phyloP scores from a whole-genome alignment of 2,113 vertebrate species.

The Pimephales promelas region DNA sequence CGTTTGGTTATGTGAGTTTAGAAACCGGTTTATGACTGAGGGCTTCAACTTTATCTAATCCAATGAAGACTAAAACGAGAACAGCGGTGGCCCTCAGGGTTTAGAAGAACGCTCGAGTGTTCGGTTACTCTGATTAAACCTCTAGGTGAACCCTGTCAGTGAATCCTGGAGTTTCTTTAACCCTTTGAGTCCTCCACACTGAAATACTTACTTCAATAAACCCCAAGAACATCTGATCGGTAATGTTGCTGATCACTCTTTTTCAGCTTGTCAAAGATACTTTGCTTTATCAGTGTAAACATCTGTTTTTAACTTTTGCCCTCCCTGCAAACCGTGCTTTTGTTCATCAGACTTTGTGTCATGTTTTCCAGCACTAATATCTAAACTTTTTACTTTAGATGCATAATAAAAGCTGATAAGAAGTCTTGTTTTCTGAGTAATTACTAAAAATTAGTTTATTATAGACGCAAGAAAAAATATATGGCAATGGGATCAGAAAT shows the following conservation, averaged over 20 bases:
- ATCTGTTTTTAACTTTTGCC: not conserved
- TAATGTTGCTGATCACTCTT: too few species aligned
- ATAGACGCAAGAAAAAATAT: not conserved
- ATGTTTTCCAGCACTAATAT: too few species aligned
- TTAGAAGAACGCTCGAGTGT: slow-evolving; percentile 70
- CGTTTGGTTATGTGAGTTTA: slow-evolving; percentile 69
- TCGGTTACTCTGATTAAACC: slow-evolving; percentile 68
- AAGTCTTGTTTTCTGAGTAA: not conserved
- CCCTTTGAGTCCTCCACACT: slow-evolving; percentile 71
- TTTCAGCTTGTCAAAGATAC: not conserved
- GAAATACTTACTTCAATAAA: not conserved
- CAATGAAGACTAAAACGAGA: not conserved
- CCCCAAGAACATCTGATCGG: not conserved
- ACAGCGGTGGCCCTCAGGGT: slow-evolving; percentile 68
- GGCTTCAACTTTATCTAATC: slow-evolving; percentile 52
- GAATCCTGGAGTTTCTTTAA: slow-evolving; percentile 63
- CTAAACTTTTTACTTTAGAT: not conserved
- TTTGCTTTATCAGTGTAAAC: not conserved
- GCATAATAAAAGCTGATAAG: not conserved
- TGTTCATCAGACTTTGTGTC: not conserved
- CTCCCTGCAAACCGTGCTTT: not conserved
- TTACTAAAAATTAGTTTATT: not conserved
- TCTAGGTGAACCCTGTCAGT: not conserved
- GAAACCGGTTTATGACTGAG: slow-evolving; percentile 76
- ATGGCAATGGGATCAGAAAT: not conserved